Percentiles rank a stretch among this genome's conserved stretches.
Evolutionary conservation across 2,888 invertebrate genomes (phyloP).

Genomic region (Phyllotreta striolata): DNA sequence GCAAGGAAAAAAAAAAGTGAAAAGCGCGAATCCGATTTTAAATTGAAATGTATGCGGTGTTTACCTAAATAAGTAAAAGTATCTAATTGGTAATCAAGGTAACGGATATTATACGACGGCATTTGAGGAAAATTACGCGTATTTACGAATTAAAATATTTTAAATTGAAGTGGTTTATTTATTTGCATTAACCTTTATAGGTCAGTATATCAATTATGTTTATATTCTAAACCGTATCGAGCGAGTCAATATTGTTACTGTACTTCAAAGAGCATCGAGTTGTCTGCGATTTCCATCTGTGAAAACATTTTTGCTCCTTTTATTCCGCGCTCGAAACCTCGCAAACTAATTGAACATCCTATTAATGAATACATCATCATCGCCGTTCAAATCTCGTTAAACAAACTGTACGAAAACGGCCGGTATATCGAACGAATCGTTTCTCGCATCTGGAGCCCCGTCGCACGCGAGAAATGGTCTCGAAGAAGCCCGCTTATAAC

Average conservation of each 20-base stretch:
- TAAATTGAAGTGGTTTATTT: conserved; percentile 26
- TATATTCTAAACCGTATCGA: conserved; percentile 20
- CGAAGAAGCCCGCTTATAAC: too few relatives aligned
- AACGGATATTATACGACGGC: not conserved
- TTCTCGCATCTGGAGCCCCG: too few relatives aligned
- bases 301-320: not conserved
- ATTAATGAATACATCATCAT: too few relatives aligned
- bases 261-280: conserved; percentile 2
- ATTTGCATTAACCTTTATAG: conserved; percentile 24
- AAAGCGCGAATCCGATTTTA: conserved; percentile 12
- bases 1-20: conserved; percentile 2
- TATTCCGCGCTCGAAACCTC: too few relatives aligned
- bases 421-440: too few relatives aligned
- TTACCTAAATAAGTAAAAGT: not conserved
- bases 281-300: not conserved
- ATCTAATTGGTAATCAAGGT: not conserved
- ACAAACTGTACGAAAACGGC: too few relatives aligned
- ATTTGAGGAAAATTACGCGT: too few relatives aligned
- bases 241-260: conserved; percentile 10
- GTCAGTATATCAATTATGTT: conserved; percentile 22
- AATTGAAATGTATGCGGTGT: conserved; percentile 5
- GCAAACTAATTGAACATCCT: too few relatives aligned
- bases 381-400: too few relatives aligned
- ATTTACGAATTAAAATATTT: too few relatives aligned
- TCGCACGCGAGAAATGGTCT: too few relatives aligned